Percentiles rank a stretch among this genome's conserved stretches.
These are phyloP conservation scores for Heliconius cydno DNA, from an alignment of 2,888 invertebrate genomes.

Conservation along the genomic window DNA sequence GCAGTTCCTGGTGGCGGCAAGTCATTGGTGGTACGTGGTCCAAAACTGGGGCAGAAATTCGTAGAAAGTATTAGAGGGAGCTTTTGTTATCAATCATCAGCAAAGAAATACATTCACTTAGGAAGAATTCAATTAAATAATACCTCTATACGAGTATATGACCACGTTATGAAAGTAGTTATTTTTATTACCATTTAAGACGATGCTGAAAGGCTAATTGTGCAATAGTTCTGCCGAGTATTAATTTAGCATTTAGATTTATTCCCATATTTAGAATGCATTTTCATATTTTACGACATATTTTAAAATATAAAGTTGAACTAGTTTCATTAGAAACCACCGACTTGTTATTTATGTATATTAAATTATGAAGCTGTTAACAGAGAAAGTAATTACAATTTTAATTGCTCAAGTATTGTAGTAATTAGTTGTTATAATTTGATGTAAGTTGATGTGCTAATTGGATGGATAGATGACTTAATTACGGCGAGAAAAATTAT, in stretches of 20 bases:
- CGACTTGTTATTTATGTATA: constrained; percentile 9
- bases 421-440: constrained; percentile 23
- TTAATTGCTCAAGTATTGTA: constrained; percentile 22
- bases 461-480: constrained; percentile 19
- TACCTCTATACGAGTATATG: background rate
- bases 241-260: background rate
- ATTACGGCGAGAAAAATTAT: background rate
- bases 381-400: constrained; percentile 19
- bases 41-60: background rate
- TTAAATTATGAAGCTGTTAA: constrained; percentile 17
- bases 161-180: background rate
- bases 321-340: constrained; percentile 1
- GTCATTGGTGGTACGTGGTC: background rate
- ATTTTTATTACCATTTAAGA: background rate
- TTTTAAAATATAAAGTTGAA: background rate
- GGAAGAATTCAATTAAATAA: background rate
- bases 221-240: background rate
- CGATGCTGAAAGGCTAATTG: background rate
- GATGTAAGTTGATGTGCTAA: constrained; percentile 19
- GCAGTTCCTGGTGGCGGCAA: background rate
- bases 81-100: background rate
- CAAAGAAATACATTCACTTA: background rate
- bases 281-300: background rate
- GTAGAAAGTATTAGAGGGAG: background rate
- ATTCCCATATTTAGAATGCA: background rate